A percentile compares a stretch with the other conserved stretches of the same genome.
Conservation (phyloP, 2,113 vertebrate species). For the Cichladusa arquata region DNA sequence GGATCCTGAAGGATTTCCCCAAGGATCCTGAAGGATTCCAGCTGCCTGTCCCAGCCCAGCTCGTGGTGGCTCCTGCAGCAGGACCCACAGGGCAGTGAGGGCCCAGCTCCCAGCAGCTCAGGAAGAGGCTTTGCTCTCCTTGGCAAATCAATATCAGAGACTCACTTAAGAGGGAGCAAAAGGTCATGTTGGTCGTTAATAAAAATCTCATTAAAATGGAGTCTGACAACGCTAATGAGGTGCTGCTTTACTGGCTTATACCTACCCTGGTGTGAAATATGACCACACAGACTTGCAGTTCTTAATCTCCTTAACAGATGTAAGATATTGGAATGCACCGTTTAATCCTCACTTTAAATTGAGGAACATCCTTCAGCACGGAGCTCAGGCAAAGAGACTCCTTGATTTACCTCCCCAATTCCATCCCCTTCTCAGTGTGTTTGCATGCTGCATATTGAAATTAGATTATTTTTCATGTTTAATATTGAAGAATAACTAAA, state of each 20-base stretch:
- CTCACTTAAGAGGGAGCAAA: slow-evolving; percentile 45
- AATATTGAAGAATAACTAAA: slow-evolving; percentile 2
- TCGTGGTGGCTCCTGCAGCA: accelerated
- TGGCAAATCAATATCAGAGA: slow-evolving; percentile 30
- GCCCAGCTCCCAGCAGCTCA: background rate
- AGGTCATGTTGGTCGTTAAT: slow-evolving; percentile 61
- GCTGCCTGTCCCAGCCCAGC: background rate
- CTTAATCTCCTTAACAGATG: slow-evolving; percentile 64
- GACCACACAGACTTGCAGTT: slow-evolving; percentile 42
- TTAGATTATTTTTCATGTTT: slow-evolving; percentile 18
- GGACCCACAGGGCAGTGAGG: background rate
- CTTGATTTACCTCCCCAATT: background rate
- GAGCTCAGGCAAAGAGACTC: background rate
- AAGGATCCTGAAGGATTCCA: background rate
- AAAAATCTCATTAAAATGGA: slow-evolving; percentile 66
- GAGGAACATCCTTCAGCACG: background rate
- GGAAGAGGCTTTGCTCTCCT: slow-evolving; percentile 26
- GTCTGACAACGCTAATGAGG: slow-evolving; percentile 52
- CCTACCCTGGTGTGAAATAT: slow-evolving; percentile 63
- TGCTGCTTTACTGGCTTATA: slow-evolving; percentile 50
- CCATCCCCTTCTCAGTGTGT: background rate
- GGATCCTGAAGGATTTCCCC: background rate
- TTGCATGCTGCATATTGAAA: background rate
- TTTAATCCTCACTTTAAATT: slow-evolving; percentile 48
- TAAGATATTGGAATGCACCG: slow-evolving; percentile 48